Evolutionary conservation across 1,140 invertebrate species (phyloP).

Genomic region (Solenopsis fugax): DNA sequence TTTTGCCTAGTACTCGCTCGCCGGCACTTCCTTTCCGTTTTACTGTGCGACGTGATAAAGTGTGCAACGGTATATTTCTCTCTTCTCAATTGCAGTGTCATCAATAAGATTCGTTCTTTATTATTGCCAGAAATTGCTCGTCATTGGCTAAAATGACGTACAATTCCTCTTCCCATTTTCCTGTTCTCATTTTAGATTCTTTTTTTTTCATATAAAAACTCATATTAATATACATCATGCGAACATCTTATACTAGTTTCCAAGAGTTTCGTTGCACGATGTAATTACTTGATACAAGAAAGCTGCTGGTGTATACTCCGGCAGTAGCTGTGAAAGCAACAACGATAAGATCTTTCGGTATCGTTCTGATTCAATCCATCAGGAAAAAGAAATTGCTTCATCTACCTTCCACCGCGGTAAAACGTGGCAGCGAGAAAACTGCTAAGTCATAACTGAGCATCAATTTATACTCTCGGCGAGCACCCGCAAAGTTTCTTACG

Average conservation of each 20-base stretch:
- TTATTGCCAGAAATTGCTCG: neutral
- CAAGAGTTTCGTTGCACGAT: neutral
- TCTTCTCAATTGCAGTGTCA: neutral
- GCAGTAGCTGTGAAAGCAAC: neutral
- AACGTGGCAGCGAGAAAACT: conserved; percentile 25
- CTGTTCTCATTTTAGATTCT: neutral
- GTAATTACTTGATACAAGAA: conserved; percentile 35
- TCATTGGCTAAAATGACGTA: neutral
- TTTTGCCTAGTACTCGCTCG: conserved; percentile 16
- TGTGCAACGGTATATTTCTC: neutral
- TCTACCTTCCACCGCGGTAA: conserved; percentile 19
- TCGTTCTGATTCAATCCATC: conserved; percentile 33
- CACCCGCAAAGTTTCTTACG: conserved; percentile 44
- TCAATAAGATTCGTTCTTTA: conserved; percentile 25
- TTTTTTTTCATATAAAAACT: neutral
- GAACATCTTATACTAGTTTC: neutral
- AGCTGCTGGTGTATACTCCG: neutral
- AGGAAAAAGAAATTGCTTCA: conserved; percentile 33
- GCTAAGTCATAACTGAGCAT: conserved; percentile 51
- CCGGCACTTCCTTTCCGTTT: conserved; percentile 9
- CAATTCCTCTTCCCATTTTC: neutral
- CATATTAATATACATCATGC: neutral
- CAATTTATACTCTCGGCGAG: conserved; percentile 51
- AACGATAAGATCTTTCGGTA: conserved; percentile 36
- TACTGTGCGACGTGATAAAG: neutral